Conservation (phyloP, 2,797 vertebrate genomes). For the Macroramphosus scolopax region DNA sequence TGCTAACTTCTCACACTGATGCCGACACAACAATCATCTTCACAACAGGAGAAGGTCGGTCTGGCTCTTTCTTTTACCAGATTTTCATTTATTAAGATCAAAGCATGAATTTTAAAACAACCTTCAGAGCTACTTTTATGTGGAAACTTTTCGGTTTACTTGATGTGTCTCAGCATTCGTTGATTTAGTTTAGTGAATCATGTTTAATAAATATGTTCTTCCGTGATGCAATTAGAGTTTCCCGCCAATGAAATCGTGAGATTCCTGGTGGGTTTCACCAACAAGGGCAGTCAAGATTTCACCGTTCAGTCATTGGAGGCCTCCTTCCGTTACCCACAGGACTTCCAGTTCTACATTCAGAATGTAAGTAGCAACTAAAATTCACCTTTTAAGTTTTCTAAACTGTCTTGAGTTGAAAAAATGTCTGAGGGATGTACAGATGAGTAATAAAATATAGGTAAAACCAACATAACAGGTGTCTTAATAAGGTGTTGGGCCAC, state of each 20-base stretch:
- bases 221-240: constrained; percentile 65
- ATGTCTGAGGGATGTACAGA: no score
- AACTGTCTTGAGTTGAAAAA: no score
- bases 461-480: no score
- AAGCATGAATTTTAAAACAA: no score
- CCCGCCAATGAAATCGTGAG: constrained; percentile 78
- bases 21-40: constrained; percentile 80
- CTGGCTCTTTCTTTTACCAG: no score
- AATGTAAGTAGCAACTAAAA: constrained; percentile 65
- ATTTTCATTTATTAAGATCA: no score
- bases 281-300: constrained; percentile 77
- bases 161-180: no score
- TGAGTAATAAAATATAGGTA: background rate
- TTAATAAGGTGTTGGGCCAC: no score
- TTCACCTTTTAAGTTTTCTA: no score
- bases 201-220: background rate
- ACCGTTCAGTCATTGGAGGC: constrained; percentile 76
- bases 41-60: constrained; percentile 76
- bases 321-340: constrained; percentile 81
- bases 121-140: no score
- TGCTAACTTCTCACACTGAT: constrained; percentile 68
- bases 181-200: no score
- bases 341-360: constrained; percentile 82
- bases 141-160: no score
- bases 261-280: constrained; percentile 81